Conservation (phyloP, 2,113 vertebrate genomes). For the Mobula hypostoma region DNA sequence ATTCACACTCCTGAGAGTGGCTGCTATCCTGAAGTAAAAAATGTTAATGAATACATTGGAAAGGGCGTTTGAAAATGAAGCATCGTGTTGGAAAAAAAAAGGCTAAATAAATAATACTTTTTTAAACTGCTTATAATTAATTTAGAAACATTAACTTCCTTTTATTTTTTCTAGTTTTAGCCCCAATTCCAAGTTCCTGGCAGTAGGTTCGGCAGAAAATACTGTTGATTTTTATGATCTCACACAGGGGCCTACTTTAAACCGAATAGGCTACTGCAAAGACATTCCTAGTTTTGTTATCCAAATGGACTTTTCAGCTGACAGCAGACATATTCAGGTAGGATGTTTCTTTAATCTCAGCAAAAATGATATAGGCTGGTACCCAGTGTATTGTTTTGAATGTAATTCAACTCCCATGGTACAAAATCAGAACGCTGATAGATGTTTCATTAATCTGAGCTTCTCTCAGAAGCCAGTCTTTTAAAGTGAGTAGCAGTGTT, state of each 20-base stretch:
- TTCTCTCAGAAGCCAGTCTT: not conserved
- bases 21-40: not conserved
- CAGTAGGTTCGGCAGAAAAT: constrained; percentile 81
- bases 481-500: not conserved
- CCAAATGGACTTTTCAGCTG: constrained; percentile 91
- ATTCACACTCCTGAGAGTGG: not conserved
- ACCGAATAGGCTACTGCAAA: constrained; percentile 88
- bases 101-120: not conserved
- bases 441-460: not conserved
- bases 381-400: too few species aligned
- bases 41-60: not conserved
- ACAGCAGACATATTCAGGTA: constrained; percentile 88
- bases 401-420: not conserved
- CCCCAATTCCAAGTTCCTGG: constrained; percentile 82
- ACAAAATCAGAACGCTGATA: not conserved
- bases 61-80: not conserved
- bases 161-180: constrained; percentile 69
- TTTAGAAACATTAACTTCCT: not conserved
- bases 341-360: not conserved
- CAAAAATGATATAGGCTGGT: not conserved
- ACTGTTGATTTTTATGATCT: constrained; percentile 94
- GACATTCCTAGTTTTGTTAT: constrained; percentile 86
- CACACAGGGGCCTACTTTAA: constrained; percentile 81
- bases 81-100: not conserved
- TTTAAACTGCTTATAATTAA: not conserved